Evolutionary conservation across 2,888 invertebrate species (phyloP), one percentile per base, ranked within the genome.

Genomic region (Thysanoteuthis rhombus): DNA sequence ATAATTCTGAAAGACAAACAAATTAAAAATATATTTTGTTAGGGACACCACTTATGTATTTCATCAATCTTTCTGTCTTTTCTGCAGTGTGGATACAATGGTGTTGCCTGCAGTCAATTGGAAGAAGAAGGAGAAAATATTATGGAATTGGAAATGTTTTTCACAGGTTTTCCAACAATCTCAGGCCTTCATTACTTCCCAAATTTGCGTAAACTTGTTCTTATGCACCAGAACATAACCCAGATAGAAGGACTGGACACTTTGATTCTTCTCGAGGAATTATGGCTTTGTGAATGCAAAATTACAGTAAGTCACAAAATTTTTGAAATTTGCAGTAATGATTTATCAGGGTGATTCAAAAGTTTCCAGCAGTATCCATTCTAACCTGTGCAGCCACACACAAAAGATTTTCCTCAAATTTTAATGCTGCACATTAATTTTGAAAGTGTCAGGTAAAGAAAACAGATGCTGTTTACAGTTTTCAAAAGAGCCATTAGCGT

Each of bases 141-240:
- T 47, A 94, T 95, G n/a, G 93, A 95, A 25, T 93, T 97, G 93
- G 97, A 97, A 94, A 96, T 97, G 95, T 97, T 97, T 94, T 97
- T 97, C 95, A 96, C 96, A 47, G 97, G 97, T 4, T 96, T 95
- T 94, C 96, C 97, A 8, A 95, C 95, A 91, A 96, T 97, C 47
- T 94, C 96, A 42, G 96, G 96, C 42, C 95, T 97, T 93, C 94
- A 96, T 58, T 94, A 95, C 93, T 97, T 97, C 94, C 97, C 97
- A 25, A 96, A 96, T 94, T 95, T 97, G 75, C 95, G 95, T 42
- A 95, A 95, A 22, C 95, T 97, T 38, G 95, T 95, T 42, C 95
- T 96, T 22, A 96, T 96, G 93, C 95, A 96, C 93, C 96, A 96
- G 93, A 93, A 94, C 42, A 95, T 96, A 92, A 94, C 95, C 16